Conservation (phyloP, 2,888 invertebrate genomes). For the Formica aserva region DNA sequence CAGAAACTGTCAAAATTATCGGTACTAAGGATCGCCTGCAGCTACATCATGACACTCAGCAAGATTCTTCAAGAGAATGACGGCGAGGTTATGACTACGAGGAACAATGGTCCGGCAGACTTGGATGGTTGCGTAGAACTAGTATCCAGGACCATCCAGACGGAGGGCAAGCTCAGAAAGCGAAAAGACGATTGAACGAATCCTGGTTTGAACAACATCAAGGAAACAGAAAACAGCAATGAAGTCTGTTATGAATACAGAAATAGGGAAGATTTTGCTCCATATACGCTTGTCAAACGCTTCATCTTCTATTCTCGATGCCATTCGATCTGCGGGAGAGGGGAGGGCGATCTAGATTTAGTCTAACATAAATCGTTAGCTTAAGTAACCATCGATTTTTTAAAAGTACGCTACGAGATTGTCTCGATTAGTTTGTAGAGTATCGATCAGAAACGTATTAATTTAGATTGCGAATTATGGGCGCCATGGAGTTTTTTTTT, state of each 20-base stretch:
- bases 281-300: conserved; percentile 36
- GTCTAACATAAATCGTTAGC: conserved; percentile 9
- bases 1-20: conserved; percentile 97
- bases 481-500: background rate
- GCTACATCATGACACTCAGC: conserved; percentile 95
- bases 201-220: background rate
- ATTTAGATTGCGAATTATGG: background rate
- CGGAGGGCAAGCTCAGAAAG: conserved; percentile 95
- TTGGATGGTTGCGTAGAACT: conserved; percentile 93
- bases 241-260: background rate
- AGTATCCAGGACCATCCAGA: conserved; percentile 96
- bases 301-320: conserved; percentile 48
- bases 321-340: background rate
- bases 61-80: conserved; percentile 87
- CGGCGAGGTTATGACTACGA: conserved; percentile 88
- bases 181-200: conserved; percentile 90
- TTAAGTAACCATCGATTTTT: conserved; percentile 7
- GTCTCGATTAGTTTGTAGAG: conserved; percentile 25
- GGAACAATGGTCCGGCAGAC: conserved; percentile 75
- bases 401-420: background rate
- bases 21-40: conserved; percentile 96
- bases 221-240: background rate
- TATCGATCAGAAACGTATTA: conserved; percentile 10
- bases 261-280: background rate
- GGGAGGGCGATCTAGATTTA: conserved; percentile 24